Evolutionary conservation across 2,888 invertebrate genomes (phyloP), one percentile per base, ranked within the genome.

Genomic region (Cataglyphis cursor): DNA sequence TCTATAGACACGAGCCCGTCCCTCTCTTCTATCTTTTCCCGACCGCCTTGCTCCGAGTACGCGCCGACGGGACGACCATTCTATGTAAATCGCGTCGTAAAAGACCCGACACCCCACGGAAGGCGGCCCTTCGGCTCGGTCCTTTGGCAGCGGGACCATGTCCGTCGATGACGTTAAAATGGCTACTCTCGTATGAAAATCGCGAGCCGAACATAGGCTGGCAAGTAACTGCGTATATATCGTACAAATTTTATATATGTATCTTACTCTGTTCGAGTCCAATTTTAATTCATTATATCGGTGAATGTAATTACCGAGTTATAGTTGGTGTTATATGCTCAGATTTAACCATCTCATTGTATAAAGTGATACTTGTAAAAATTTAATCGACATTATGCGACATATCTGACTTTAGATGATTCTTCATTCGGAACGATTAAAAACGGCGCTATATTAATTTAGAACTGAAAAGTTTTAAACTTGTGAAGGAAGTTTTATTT

Each of bases 81-180:
- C 94, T 94, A 94, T 94, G 94, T 93, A 94, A 94, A 93, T 93
- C 92, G 89, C 87, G 88, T 92, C 91, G 92, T 93, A 93, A 93
- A 94, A 92, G 90, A 92, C 91, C 91, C 91, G 92, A 93, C 93
- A 93, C 93, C 92, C 92, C 92, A 87, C 82, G 85, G 59, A 84
- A 64, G 59, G 59, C 73, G 68, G 18, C 82, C 73, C 80, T 76
- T 61, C 54, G 82, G 74, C 83, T 81, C 87, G 82, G 51, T 76
- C 68, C 74, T 61, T 65, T 64, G 48, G 41, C 51, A 44, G 12
- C 83, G 78, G 85, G 65, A 84, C 85, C 76, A 83, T 73, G 88
- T 81, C 70, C 54, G 74, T 83, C 84, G 83, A 84, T 86, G 89
- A 89, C 86, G 84, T 89, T 89, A 87, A 89, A 86, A 87, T 84